A percentile compares a stretch with the other conserved stretches of the same genome.
Conservation (phyloP, 2,888 invertebrate genomes). For the Prosapia bicincta region DNA sequence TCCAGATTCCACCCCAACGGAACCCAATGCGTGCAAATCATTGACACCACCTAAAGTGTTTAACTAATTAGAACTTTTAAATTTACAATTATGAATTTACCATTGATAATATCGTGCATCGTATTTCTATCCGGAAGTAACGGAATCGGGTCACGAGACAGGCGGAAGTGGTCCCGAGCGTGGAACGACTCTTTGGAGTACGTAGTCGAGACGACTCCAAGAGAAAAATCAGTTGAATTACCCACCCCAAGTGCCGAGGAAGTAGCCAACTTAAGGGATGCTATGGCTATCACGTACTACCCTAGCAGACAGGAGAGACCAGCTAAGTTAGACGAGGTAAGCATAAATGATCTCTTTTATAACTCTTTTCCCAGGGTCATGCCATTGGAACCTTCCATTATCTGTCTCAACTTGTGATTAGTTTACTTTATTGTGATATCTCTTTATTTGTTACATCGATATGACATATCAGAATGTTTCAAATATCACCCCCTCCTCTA, state of each 20-base stretch:
- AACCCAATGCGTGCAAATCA: neutral
- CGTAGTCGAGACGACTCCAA: neutral
- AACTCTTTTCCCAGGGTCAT: no score
- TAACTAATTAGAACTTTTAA: neutral
- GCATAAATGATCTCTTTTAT: no score
- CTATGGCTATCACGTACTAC: constrained; percentile 35
- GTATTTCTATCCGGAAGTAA: neutral
- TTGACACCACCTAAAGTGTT: neutral
- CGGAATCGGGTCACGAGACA: neutral
- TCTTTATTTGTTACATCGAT: no score
- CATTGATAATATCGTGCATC: neutral
- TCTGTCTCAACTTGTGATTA: neutral
- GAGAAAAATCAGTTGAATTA: neutral
- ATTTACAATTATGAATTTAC: neutral
- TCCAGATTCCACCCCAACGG: neutral
- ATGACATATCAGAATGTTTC: no score
- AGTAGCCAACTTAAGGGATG: constrained; percentile 28
- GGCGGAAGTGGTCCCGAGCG: neutral
- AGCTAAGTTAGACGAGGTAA: constrained; percentile 25
- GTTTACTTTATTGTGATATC: no score
- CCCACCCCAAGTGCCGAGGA: constrained; percentile 14
- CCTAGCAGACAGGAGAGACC: constrained; percentile 35
- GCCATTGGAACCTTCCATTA: neutral
- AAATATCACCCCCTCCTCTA: no score
- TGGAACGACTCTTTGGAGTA: neutral